A percentile compares a stretch with the other conserved stretches of the same genome.
phyloP scores from a whole-genome alignment of 2,797 vertebrate genomes.

The Cuniculus paca region DNA sequence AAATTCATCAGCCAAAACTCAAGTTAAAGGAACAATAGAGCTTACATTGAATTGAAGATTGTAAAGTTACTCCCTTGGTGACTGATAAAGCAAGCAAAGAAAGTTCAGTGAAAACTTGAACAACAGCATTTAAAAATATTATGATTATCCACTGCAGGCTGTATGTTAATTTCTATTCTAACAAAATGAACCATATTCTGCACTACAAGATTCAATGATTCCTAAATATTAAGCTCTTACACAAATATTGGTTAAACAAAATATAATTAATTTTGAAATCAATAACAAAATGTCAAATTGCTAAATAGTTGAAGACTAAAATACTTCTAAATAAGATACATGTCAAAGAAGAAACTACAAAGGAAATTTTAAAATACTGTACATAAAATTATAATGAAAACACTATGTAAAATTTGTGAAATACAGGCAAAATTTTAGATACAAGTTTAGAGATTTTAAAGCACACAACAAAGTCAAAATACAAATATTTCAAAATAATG shows the following conservation, averaged over 20 bases:
- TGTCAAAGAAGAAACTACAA: background rate
- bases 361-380: background rate
- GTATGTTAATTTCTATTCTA: background rate
- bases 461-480: background rate
- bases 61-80: background rate
- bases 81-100: background rate
- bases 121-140: background rate
- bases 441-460: background rate
- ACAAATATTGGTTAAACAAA: background rate
- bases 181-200: background rate
- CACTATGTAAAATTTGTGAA: background rate
- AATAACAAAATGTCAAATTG: background rate
- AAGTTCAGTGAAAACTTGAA: background rate
- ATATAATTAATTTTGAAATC: background rate
- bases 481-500: background rate
- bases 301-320: background rate
- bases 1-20: background rate
- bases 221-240: background rate
- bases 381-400: background rate
- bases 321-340: background rate
- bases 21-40: background rate
- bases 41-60: background rate
- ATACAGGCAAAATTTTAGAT: background rate
- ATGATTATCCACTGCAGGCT: background rate
- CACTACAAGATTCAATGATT: background rate